Evolutionary conservation across 2,797 vertebrate species (phyloP), one percentile per base, ranked within the genome.

Genomic region (Macropus fuliginosus): DNA sequence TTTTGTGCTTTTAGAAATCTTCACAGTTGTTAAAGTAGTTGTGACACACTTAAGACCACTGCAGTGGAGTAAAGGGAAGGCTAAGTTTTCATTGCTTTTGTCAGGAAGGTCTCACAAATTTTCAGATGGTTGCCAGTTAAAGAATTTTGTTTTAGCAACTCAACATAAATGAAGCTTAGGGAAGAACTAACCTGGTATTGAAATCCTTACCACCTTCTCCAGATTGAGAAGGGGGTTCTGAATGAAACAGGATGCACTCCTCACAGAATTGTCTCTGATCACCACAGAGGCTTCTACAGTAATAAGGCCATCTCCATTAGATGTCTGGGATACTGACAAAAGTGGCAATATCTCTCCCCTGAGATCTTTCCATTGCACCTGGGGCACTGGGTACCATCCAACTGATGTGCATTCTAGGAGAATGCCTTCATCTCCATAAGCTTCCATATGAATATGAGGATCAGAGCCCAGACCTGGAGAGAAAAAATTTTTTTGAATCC

Each of bases 321-420:
- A 93, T 21, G 31, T 94, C 57, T 21, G 94, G 92, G 93, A 93
- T 91, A 97, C 93, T 21, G 92, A 74, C 0, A 16, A 34, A 21
- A 95, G 94, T 3, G 92, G 21, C 29, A 98, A 55, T 21, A 1
- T 62, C 29, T 96, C 95, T 91, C 97, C 97, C 1, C 2, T 46
- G 52, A 52, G 13, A 52, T 96, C 94, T 95, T 91, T 96, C 98
- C 98, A 98, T 46, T 96, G 95, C 55, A 98, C 66, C 62, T 74
- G 94, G 29, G 98, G 98, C 55, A 97, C 96, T 54, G 98, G 98
- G 62, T 97, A 98, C 98, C 98, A 98, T 1, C 98, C 98, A 0
- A 4, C 40, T 0, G 97, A 98, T 27, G 81, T 95, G 31, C 98
- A 98, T 34, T 97, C 91, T 90, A 98, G 93, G 34, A 1, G 24